phyloP scores from a whole-genome alignment of 1,140 invertebrate genomes.

The Caenorhabditis inopinata region DNA sequence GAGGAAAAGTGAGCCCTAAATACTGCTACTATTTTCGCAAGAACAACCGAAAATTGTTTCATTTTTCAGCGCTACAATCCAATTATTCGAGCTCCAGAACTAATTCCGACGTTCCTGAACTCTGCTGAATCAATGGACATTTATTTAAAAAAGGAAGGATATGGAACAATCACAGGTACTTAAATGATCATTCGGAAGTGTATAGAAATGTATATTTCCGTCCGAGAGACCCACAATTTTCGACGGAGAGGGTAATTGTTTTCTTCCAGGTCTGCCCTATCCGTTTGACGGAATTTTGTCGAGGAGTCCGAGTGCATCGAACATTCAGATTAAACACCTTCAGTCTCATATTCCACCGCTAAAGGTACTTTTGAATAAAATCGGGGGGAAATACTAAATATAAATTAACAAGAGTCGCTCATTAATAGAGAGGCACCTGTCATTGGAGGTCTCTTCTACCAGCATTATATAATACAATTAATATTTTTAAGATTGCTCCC shows the following conservation, averaged over 20 bases:
- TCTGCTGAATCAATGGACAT: conserved; percentile 38
- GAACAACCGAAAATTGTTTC: neutral
- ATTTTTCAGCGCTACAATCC: conserved; percentile 14
- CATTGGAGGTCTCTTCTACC: too few species aligned
- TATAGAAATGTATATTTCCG: neutral
- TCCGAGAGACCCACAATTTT: neutral
- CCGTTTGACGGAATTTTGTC: conserved; percentile 26
- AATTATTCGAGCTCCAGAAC: neutral
- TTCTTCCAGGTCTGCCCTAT: neutral
- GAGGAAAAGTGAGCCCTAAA: neutral
- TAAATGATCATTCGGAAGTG: neutral
- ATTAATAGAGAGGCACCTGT: too few species aligned
- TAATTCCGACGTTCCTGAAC: neutral
- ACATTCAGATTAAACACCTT: conserved; percentile 8
- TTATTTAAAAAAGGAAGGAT: conserved; percentile 40
- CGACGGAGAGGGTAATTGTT: neutral
- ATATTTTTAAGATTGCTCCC: too few species aligned
- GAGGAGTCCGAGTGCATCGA: conserved; percentile 18
- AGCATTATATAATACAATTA: too few species aligned
- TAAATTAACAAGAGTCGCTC: too few species aligned
- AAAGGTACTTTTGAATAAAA: too few species aligned
- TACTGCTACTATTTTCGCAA: neutral
- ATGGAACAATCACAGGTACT: conserved; percentile 32
- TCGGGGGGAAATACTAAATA: too few species aligned
- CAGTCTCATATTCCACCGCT: conserved; percentile 2